Conservation (phyloP, 2,113 vertebrate species). For the Tragelaphus strepsiceros region DNA sequence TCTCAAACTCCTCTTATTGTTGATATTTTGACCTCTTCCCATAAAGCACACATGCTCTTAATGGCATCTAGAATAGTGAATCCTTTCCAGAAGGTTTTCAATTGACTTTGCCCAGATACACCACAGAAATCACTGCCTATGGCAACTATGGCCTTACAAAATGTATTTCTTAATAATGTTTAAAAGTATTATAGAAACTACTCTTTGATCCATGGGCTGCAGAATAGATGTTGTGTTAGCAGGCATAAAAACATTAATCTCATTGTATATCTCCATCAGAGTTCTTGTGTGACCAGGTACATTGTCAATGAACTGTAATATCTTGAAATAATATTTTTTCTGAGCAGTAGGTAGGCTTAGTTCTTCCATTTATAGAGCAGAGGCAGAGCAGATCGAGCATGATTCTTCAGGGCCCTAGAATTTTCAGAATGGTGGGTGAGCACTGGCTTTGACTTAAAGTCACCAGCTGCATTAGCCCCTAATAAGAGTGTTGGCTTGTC, state of each 20-base stretch:
- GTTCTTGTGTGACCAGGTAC: neutral
- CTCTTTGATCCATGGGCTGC: neutral
- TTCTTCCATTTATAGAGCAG: neutral
- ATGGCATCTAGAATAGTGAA: neutral
- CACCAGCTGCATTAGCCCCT: neutral
- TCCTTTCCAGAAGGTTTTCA: neutral
- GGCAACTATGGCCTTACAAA: neutral
- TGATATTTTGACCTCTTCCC: neutral
- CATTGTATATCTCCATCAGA: neutral
- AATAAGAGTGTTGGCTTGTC: neutral
- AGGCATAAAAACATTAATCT: neutral
- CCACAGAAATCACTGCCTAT: neutral
- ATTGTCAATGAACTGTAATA: neutral
- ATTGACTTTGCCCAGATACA: neutral
- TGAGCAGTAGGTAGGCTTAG: neutral
- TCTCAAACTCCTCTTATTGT: neutral
- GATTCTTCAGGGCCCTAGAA: neutral
- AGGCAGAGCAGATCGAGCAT: neutral
- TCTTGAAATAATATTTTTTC: neutral
- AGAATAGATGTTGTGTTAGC: neutral
- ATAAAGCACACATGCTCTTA: neutral
- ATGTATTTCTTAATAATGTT: neutral
- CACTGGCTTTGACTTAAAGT: neutral
- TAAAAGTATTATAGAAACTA: neutral
- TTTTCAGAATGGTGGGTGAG: neutral